Evolutionary conservation across 2,797 vertebrate genomes (phyloP).

Genomic region (Takifugu ocellatus): DNA sequence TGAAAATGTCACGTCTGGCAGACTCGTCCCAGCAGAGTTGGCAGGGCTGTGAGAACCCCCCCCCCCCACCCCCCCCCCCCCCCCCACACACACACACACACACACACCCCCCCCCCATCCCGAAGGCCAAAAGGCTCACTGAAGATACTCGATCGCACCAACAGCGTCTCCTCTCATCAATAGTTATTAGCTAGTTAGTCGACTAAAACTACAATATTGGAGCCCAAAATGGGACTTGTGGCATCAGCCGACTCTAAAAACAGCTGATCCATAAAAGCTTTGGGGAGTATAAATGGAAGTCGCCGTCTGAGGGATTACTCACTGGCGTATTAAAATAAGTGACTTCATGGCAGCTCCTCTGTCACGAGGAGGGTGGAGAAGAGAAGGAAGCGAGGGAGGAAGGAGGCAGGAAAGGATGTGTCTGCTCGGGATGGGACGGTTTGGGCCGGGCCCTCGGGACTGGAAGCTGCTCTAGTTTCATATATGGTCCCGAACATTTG

Average conservation of each 20-base stretch:
- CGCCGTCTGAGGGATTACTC: neutral
- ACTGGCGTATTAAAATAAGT: conserved; percentile 1
- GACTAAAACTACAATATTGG: neutral
- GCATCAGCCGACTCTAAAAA: conserved; percentile 7
- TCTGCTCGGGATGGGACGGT: too few species aligned
- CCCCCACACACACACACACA: too few species aligned
- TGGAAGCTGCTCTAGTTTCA: too few species aligned
- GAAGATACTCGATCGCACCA: too few species aligned
- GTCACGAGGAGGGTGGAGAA: neutral
- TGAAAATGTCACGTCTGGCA: conserved; percentile 53
- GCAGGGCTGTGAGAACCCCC: conserved; percentile 45
- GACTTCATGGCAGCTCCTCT: neutral
- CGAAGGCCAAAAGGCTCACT: too few species aligned
- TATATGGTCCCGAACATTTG: too few species aligned
- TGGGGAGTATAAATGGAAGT: neutral
- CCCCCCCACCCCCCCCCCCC: conserved; percentile 36
- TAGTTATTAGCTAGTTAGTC: too few species aligned
- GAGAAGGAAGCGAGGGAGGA: neutral
- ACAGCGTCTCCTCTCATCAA: too few species aligned
- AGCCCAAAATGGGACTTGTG: neutral
- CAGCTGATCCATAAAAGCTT: conserved; percentile 5
- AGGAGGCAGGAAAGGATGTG: too few species aligned
- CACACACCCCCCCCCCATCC: too few species aligned
- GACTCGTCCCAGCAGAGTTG: conserved; percentile 47
- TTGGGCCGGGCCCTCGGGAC: too few species aligned